phyloP scores from a whole-genome alignment of 2,113 vertebrate genomes.

The Nothocercus julius region DNA sequence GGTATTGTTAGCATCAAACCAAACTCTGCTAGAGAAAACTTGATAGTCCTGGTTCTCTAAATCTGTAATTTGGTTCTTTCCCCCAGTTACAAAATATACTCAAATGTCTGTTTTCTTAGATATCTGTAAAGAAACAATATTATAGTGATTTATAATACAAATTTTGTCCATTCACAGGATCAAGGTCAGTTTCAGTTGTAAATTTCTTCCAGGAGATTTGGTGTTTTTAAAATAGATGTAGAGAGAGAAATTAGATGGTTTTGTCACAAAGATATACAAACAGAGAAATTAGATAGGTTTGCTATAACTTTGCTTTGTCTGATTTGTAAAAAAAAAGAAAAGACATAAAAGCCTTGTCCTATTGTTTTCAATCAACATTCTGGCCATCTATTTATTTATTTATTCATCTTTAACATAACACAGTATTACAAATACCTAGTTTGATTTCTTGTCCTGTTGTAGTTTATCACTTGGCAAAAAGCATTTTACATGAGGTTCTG shows the following conservation, averaged over 20 bases:
- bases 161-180: accelerated
- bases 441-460: not conserved
- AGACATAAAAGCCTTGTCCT: too few species aligned
- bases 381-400: too few species aligned
- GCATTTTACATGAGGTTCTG: not conserved
- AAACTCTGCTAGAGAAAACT: not conserved
- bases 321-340: too few species aligned
- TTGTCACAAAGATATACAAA: not conserved
- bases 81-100: not conserved
- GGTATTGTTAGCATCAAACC: not conserved
- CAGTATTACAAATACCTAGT: not conserved
- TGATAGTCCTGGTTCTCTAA: not conserved
- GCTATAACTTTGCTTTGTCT: not conserved
- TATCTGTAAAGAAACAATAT: not conserved
- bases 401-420: not conserved
- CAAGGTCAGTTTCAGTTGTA: not conserved
- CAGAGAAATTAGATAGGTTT: not conserved
- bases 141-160: not conserved
- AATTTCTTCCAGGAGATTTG: not conserved
- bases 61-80: not conserved
- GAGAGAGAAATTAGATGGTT: not conserved
- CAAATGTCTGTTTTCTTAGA: not conserved
- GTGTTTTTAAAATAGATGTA: not conserved
- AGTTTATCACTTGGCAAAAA: not conserved
- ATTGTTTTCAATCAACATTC: not conserved